Base-by-base conservation (phyloP, 2,888 invertebrate genomes). In the Sminthurides aquaticus region DNA sequence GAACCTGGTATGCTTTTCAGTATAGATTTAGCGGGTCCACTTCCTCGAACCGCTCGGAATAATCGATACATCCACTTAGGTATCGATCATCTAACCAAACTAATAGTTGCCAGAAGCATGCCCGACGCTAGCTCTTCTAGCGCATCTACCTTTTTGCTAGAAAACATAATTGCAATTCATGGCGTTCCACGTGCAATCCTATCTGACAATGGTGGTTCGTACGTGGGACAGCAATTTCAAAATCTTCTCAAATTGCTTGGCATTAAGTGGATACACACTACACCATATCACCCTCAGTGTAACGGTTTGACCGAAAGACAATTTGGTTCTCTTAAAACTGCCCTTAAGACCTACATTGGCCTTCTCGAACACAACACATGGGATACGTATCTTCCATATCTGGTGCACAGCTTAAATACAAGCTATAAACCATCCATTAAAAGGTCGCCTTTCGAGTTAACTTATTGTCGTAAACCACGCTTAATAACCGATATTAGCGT, bases 31-130 rank as follows among this genome's bases (percentile, higher is more conserved):
- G 28, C 56, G n/a, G 62, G 62, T 2, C 57, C 57, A 2, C 27
- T 62, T 8, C 57, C 56, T 2, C 27, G 3, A 1, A 62, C 48
- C 8, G 28, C 56, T 3, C 2, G 27, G 48, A 49, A 49, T 22
- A 56, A 57, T 20, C n/a, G 27, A n/a, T 62, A 62, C 27, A 62
- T 62, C 22, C 3, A 57, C 15, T 1, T 57, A 26, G 2, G n/a
- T 25, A 20, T 62, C 18, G 29, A 43, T 48, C 20, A 57, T 25
- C 26, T 62, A n/a, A 57, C 62, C 5, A 62, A 62, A 48, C 57
- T 20, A 25, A n/a, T 56, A n/a, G 24, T 56, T n/a, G 43, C 27
- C 2, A 24, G 29, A 49, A 55, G 55, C 18, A 26, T 26, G 3
- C 57, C 48, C 8, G 20, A 62, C 22, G n/a, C 22, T 24, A 62